These are phyloP conservation scores for Clarias pachynema DNA, from an alignment of 2,797 vertebrate genomes.

Conservation along the genomic window DNA sequence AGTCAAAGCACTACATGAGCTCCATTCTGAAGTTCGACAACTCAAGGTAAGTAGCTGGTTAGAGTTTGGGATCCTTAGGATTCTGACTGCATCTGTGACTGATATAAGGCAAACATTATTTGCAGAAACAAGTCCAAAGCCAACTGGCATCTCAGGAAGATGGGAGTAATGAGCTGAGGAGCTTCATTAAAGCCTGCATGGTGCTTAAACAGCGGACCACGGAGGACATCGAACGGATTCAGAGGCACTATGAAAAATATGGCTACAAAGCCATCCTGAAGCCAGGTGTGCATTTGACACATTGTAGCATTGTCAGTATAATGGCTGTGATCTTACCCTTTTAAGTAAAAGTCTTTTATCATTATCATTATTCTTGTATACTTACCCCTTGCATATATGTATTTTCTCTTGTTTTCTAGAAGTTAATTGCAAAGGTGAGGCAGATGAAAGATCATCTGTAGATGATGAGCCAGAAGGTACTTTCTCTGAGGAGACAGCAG, in stretches of 20 bases:
- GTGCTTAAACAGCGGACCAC: conserved; percentile 77
- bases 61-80: neutral
- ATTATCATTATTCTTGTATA: neutral
- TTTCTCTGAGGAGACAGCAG: conserved; percentile 44
- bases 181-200: conserved; percentile 79
- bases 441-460: neutral
- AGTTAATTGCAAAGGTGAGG: conserved; percentile 11
- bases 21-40: conserved; percentile 76
- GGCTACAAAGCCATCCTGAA: conserved; percentile 71
- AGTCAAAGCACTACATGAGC: conserved; percentile 73
- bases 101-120: neutral
- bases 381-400: neutral
- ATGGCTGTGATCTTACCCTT: neutral
- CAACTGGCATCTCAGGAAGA: conserved; percentile 68
- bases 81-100: neutral
- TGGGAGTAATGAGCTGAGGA: conserved; percentile 63
- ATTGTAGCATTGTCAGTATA: neutral
- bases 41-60: conserved; percentile 79
- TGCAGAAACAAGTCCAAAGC: conserved; percentile 74
- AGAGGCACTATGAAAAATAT: conserved; percentile 81
- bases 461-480: conserved; percentile 21
- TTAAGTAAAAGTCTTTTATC: neutral
- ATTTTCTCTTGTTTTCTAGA: conserved; percentile 29
- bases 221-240: conserved; percentile 77
- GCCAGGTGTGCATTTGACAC: conserved; percentile 66